Evolutionary conservation across 64 coral and sea anemone genomes (phyloP), one percentile per base, ranked within the genome.

Genomic region (Pocillopora damicornis): DNA sequence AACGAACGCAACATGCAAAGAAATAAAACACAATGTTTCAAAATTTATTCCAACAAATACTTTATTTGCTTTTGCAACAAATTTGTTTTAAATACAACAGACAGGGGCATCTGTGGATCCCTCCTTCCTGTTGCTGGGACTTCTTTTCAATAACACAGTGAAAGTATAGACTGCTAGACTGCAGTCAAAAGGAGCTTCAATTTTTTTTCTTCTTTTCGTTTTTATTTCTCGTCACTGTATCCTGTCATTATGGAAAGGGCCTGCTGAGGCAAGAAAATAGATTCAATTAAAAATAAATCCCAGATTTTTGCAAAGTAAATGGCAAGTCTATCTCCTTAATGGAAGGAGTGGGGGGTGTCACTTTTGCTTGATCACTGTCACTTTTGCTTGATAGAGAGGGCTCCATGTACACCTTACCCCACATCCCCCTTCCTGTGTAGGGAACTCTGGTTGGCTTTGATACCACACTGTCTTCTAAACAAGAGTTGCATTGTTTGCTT

Each of bases 31-130:
- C 15, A 12, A 17, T 63, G 17, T 42, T 13, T 72, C 81, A 72
- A 69, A 85, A 72, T 72, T 85, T 72, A 56, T 71, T 71, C 81
- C 81, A 85, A 85, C 65, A 72, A 85, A 85, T 85, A 85, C 81
- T 85, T 85, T 85, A 85, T 85, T 85, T 85, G 63, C 81, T 65
- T 56, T 66, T 83, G 81, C 65, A 72, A 81, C 42, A 51, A 51
- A 51, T 51, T 51, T 36, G 20, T 71, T 71, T 72, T 58, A 18
- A 85, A 85, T 65, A 66, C 64, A 66, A 85, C 65, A 72, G 37
- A 22, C 37, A 64, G 22, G 64, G 37, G 8, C 23, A 7, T 0
- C 18, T 71, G 9, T 71, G 18, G 11, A 20, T 25, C 67, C 25
- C 77, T 11, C 38, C 80, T 12, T 63, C 2, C 63, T 83, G 36